These are phyloP conservation scores for Prionace glauca DNA, from an alignment of 2,797 vertebrate genomes.

Conservation along the genomic window DNA sequence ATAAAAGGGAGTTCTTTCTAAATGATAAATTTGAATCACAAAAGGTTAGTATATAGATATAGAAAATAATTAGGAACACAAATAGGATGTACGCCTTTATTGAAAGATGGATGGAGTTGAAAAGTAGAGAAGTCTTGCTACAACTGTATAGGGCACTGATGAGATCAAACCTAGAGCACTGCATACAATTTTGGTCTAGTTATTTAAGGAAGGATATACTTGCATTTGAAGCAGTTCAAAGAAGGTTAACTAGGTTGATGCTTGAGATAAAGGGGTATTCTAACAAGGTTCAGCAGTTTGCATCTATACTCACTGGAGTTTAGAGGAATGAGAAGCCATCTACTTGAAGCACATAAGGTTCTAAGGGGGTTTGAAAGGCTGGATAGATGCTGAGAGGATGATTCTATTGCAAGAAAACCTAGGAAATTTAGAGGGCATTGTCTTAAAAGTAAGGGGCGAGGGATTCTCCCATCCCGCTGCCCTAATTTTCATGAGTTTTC, in stretches of 20 bases:
- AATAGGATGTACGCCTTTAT: no score
- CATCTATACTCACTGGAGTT: not conserved
- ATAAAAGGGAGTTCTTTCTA: not conserved
- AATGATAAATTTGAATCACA: not conserved
- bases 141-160: no score
- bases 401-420: no score
- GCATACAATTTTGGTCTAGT: not conserved
- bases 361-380: not conserved
- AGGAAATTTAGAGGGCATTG: no score
- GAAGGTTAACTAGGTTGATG: not conserved
- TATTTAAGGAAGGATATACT: not conserved
- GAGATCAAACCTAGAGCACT: not conserved
- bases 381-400: no score
- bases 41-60: no score
- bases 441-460: no score
- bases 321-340: not conserved
- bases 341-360: not conserved
- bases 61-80: no score
- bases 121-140: not conserved
- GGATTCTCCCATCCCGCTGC: no score
- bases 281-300: not conserved
- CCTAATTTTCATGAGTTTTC: no score
- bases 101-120: no score
- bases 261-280: not conserved
- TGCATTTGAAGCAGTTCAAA: no score